A percentile compares a stretch with the other conserved stretches of the same genome.
Conservation (phyloP, 2,797 vertebrate genomes). For the Eulemur coronatus region DNA sequence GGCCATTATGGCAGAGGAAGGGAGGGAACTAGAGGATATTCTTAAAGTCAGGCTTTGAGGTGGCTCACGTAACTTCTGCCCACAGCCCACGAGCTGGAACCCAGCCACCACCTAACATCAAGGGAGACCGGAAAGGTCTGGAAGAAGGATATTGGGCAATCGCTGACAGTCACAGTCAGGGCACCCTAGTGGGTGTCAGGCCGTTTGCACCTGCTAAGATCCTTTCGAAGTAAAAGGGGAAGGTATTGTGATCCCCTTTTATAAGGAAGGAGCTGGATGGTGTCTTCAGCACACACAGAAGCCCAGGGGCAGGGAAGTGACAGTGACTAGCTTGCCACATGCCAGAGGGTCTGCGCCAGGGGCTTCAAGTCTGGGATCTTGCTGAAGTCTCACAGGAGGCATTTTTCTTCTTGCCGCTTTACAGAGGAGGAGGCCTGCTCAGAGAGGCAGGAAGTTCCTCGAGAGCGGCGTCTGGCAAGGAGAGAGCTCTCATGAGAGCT, state of each 20-base stretch:
- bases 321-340: rapidly evolving
- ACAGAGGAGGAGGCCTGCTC: background rate
- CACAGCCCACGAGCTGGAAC: background rate
- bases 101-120: background rate
- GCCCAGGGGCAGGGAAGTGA: background rate
- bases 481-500: too few species aligned
- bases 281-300: background rate
- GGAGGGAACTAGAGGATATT: background rate
- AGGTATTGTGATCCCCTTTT: background rate
- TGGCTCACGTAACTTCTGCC: background rate
- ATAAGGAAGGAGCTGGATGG: background rate
- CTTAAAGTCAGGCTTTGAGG: background rate
- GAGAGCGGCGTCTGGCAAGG: background rate
- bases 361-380: too few species aligned
- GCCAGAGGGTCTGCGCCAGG: background rate
- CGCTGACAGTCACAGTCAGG: rapidly evolving
- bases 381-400: background rate
- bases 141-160: background rate
- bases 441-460: background rate
- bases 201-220: too few species aligned
- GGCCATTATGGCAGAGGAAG: background rate
- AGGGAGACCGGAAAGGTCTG: background rate
- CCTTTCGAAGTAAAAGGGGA: background rate
- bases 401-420: background rate
- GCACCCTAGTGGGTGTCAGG: rapidly evolving